These are phyloP conservation scores for Sebastolobus alascanus DNA, from an alignment of 2,797 vertebrate species.

Conservation along the genomic window DNA sequence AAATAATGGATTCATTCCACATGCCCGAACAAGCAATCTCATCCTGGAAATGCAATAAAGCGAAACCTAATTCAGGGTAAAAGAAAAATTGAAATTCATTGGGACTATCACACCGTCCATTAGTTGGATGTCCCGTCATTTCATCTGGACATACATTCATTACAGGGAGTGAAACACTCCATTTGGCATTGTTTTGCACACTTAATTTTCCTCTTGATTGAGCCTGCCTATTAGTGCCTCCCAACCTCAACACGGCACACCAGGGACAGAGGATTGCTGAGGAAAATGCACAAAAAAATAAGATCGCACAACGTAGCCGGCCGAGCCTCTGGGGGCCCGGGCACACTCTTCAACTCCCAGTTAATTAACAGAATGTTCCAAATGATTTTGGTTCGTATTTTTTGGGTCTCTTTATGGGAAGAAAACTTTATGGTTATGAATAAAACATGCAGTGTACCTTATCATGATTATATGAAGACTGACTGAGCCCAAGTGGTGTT, in stretches of 20 bases:
- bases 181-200: constrained; percentile 75
- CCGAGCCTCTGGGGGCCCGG: constrained; percentile 34
- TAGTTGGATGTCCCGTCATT: constrained; percentile 53
- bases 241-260: constrained; percentile 37
- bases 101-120: constrained; percentile 50
- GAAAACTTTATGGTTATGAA: constrained; percentile 44
- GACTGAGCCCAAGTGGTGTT: constrained; percentile 14
- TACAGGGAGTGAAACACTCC: constrained; percentile 65
- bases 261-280: constrained; percentile 35
- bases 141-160: constrained; percentile 70
- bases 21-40: constrained; percentile 4
- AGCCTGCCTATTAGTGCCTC: constrained; percentile 62
- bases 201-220: constrained; percentile 80
- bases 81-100: constrained; percentile 40
- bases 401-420: constrained; percentile 28
- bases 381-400: constrained; percentile 42
- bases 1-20: constrained; percentile 24
- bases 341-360: constrained; percentile 39
- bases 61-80: constrained; percentile 43
- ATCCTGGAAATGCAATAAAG: constrained; percentile 36
- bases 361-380: constrained; percentile 68
- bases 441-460: constrained; percentile 60
- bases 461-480: constrained; percentile 19
- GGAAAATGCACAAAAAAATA: constrained; percentile 49
- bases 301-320: constrained; percentile 35